Evolutionary conservation across 2,888 invertebrate species (phyloP).

Genomic region (Strigamia crassipes): DNA sequence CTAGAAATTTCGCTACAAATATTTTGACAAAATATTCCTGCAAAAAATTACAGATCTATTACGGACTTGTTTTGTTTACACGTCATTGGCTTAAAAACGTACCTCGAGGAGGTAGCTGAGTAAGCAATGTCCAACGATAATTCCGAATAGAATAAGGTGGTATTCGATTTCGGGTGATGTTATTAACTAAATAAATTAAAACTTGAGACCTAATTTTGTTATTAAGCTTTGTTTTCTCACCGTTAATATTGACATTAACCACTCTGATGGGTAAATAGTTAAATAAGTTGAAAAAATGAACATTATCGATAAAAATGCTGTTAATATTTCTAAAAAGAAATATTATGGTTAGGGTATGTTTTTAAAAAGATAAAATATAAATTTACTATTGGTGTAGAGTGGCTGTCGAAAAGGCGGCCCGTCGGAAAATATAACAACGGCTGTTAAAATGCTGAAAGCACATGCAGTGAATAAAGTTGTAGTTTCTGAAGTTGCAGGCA

Average conservation of each 20-base stretch:
- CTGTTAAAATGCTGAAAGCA: slow-evolving; percentile 1
- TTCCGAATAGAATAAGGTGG: background rate
- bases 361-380: background rate
- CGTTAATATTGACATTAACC: background rate
- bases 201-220: background rate
- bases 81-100: background rate
- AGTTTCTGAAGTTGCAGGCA: background rate
- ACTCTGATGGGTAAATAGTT: slow-evolving; percentile 39
- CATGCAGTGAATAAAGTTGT: slow-evolving; percentile 18
- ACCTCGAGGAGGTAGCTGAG: slow-evolving; percentile 38
- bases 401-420: slow-evolving; percentile 38
- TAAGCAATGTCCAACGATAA: background rate
- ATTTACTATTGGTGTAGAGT: slow-evolving; percentile 36
- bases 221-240: background rate
- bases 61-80: background rate
- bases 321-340: slow-evolving; percentile 29
- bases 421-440: slow-evolving; percentile 19
- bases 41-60: background rate
- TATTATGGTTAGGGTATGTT: background rate
- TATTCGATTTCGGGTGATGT: background rate
- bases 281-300: slow-evolving; percentile 34
- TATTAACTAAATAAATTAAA: slow-evolving; percentile 36
- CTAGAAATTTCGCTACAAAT: background rate
- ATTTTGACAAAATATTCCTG: background rate
- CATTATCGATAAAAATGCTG: background rate